A percentile compares a stretch with the other conserved stretches of the same genome.
phyloP scores from a whole-genome alignment of 2,113 vertebrate genomes.

The Silurus glanis region DNA sequence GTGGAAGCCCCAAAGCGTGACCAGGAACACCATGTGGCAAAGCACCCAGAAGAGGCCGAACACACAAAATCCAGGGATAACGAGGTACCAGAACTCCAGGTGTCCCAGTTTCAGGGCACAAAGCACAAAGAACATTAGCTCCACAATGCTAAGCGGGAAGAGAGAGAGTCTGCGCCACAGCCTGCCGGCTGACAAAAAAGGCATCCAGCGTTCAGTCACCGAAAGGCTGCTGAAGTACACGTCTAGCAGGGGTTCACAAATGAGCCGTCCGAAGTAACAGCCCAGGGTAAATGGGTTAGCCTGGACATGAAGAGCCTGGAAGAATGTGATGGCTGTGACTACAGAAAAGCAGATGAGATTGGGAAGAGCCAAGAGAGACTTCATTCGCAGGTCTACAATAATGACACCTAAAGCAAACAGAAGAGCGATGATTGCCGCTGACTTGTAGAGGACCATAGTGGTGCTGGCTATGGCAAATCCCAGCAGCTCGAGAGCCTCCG shows the following conservation, averaged over 20 bases:
- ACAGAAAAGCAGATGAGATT: slow-evolving; percentile 85
- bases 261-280: slow-evolving; percentile 89
- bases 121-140: slow-evolving; percentile 85
- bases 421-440: slow-evolving; percentile 82
- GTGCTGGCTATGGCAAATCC: slow-evolving; percentile 94
- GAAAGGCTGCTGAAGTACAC: slow-evolving; percentile 92
- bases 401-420: slow-evolving; percentile 83
- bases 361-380: slow-evolving; percentile 88
- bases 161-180: slow-evolving; percentile 87
- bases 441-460: slow-evolving; percentile 83
- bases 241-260: slow-evolving; percentile 91
- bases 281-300: slow-evolving; percentile 88
- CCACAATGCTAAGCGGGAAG: slow-evolving; percentile 78
- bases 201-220: slow-evolving; percentile 90
- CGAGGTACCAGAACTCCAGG: slow-evolving; percentile 92
- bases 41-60: slow-evolving; percentile 95
- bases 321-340: slow-evolving; percentile 82
- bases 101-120: slow-evolving; percentile 87
- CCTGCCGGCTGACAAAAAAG: slow-evolving; percentile 83
- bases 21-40: slow-evolving; percentile 90
- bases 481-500: slow-evolving; percentile 88
- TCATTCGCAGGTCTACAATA: slow-evolving; percentile 94
- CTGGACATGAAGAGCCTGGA: slow-evolving; percentile 80
- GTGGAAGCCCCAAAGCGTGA: slow-evolving; percentile 97
- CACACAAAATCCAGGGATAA: slow-evolving; percentile 94